These are phyloP conservation scores for Drosophila melanosoma DNA, from an alignment of 2,888 invertebrate genomes.

Conservation along the genomic window DNA sequence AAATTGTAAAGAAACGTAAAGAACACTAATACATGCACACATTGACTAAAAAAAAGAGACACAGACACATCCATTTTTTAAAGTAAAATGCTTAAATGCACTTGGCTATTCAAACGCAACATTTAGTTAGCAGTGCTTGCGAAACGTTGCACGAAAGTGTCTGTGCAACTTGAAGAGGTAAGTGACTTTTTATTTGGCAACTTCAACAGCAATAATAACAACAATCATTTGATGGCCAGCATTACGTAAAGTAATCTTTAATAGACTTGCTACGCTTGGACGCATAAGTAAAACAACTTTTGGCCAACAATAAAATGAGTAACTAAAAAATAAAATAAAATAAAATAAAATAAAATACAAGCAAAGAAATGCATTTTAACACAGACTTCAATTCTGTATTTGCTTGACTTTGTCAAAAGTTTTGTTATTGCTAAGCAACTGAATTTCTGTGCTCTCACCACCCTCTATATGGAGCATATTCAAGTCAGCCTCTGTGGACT, in stretches of 20 bases:
- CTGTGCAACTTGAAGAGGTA: slow-evolving; percentile 24
- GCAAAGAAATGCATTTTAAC: slow-evolving; percentile 48
- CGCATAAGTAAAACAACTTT: slow-evolving; percentile 64
- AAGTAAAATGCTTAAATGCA: slow-evolving; percentile 1
- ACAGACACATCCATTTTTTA: not conserved
- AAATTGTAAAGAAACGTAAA: not conserved
- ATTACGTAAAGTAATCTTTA: slow-evolving; percentile 60
- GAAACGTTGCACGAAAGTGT: not conserved
- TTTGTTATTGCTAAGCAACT: slow-evolving; percentile 58
- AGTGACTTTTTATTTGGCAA: slow-evolving; percentile 20
- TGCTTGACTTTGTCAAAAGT: slow-evolving; percentile 73
- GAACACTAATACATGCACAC: not conserved
- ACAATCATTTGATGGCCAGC: slow-evolving; percentile 29
- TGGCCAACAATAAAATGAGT: slow-evolving; percentile 16
- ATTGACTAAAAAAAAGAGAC: not conserved
- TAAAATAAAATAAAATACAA: slow-evolving; percentile 7
- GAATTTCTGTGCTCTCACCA: slow-evolving; percentile 1
- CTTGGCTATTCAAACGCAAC: slow-evolving; percentile 1
- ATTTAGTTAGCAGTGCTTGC: not conserved
- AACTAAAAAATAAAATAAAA: slow-evolving; percentile 13
- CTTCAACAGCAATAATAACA: slow-evolving; percentile 1
- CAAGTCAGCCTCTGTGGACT: slow-evolving; percentile 38
- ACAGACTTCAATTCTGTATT: slow-evolving; percentile 68
- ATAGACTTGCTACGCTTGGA: slow-evolving; percentile 67
- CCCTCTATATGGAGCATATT: slow-evolving; percentile 6